These are phyloP conservation scores for Eurois occulta DNA, from an alignment of 2,888 invertebrate genomes.

Conservation along the genomic window DNA sequence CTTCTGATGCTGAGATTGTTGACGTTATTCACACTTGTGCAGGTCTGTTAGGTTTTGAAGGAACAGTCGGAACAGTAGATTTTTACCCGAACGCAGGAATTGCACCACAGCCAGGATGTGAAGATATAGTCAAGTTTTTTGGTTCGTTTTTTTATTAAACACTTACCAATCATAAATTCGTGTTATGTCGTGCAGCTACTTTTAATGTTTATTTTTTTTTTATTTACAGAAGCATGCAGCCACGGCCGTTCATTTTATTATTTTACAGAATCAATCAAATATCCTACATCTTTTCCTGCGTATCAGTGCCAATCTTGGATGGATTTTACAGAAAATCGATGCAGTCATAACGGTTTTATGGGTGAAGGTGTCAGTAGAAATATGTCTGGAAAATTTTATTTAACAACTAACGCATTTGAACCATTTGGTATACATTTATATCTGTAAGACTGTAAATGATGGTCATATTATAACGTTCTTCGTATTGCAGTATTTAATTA, in stretches of 20 bases:
- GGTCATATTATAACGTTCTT: not conserved
- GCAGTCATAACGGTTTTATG: constrained; percentile 84
- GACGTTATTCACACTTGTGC: constrained; percentile 93
- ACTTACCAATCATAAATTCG: no score
- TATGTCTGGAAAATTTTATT: constrained; percentile 90
- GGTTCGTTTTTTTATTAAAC: constrained; percentile 65
- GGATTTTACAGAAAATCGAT: constrained; percentile 73
- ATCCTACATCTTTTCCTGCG: constrained; percentile 88
- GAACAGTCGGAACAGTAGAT: constrained; percentile 92
- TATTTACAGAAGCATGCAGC: constrained; percentile 91
- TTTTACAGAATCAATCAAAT: constrained; percentile 91
- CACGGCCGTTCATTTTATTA: constrained; percentile 91
- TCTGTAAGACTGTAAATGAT: not conserved
- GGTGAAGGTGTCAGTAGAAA: constrained; percentile 85
- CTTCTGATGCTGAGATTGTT: constrained; percentile 91
- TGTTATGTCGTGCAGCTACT: not conserved
- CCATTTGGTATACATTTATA: constrained; percentile 85
- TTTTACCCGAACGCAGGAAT: constrained; percentile 93
- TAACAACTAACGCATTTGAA: constrained; percentile 88
- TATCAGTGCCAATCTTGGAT: constrained; percentile 88
- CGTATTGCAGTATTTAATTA: not conserved
- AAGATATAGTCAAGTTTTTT: constrained; percentile 80
- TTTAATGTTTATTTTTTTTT: not conserved
- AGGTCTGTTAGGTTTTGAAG: constrained; percentile 91
- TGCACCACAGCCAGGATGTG: constrained; percentile 92